A percentile compares a stretch with the other conserved stretches of the same genome.
phyloP scores from a whole-genome alignment of 2,888 invertebrate species.

The Lycophotia porphyrea region DNA sequence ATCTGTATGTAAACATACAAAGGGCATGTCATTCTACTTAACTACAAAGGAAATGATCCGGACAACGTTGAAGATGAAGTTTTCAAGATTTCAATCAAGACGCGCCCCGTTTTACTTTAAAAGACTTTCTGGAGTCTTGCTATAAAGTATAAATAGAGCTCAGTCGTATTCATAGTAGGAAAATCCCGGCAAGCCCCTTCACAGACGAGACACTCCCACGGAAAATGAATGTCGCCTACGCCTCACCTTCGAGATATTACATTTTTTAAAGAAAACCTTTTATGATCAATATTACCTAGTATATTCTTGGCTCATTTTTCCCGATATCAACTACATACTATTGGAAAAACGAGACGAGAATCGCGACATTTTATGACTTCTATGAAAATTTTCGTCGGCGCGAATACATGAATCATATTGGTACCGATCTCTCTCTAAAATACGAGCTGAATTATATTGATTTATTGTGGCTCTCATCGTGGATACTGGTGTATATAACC shows the following conservation, averaged over 20 bases:
- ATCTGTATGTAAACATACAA: slow-evolving; percentile 16
- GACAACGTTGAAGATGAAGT: slow-evolving; percentile 53
- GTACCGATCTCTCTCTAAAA: slow-evolving; percentile 1
- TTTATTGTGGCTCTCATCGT: slow-evolving; percentile 23
- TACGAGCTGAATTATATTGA: slow-evolving; percentile 16
- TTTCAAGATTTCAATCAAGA: slow-evolving; percentile 70
- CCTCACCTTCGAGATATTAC: slow-evolving; percentile 55
- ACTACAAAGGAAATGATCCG: slow-evolving; percentile 35
- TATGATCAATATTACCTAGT: slow-evolving; percentile 42
- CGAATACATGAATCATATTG: slow-evolving; percentile 28
- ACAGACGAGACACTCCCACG: slow-evolving; percentile 65
- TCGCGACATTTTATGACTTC: slow-evolving; percentile 53
- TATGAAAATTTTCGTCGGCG: slow-evolving; percentile 44
- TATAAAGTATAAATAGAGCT: slow-evolving; percentile 71
- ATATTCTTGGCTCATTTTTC: slow-evolving; percentile 44
- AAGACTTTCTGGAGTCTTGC: slow-evolving; percentile 68
- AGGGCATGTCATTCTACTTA: slow-evolving; percentile 3
- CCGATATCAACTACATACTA: slow-evolving; percentile 37
- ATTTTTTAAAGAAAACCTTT: slow-evolving; percentile 59
- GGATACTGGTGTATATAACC: slow-evolving; percentile 15
- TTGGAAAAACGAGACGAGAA: slow-evolving; percentile 36
- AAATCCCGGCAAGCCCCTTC: slow-evolving; percentile 69
- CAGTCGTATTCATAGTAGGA: slow-evolving; percentile 67
- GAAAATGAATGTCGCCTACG: slow-evolving; percentile 69
- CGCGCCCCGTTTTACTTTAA: slow-evolving; percentile 63